phyloP scores from a whole-genome alignment of 2,113 vertebrate genomes.

The Prunella fulvescens region DNA sequence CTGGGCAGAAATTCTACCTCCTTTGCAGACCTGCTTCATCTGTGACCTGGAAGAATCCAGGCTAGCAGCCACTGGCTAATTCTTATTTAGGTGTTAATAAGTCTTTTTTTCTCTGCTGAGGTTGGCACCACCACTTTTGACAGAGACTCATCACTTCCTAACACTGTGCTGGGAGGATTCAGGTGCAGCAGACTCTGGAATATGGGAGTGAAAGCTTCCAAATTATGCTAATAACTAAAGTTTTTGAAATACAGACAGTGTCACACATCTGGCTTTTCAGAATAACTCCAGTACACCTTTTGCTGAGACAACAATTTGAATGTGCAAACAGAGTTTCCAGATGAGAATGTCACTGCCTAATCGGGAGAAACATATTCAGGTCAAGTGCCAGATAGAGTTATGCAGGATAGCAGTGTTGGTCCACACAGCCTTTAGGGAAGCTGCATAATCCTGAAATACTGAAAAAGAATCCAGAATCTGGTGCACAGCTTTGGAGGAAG shows the following conservation, averaged over 20 bases:
- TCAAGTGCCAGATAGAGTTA: conserved; percentile 71
- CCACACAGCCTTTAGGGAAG: conserved; percentile 54
- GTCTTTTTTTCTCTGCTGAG: background rate
- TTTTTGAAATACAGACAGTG: background rate
- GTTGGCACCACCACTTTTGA: background rate
- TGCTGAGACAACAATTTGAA: conserved; percentile 32
- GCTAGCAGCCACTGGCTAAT: background rate
- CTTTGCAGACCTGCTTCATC: background rate
- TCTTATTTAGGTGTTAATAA: background rate
- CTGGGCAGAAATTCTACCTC: background rate
- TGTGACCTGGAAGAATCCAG: background rate
- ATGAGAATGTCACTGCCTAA: conserved; percentile 73
- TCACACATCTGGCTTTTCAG: background rate
- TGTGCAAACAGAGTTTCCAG: conserved; percentile 27
- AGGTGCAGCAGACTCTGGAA: background rate
- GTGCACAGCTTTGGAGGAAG: background rate
- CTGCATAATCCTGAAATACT: background rate
- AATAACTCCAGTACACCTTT: conserved; percentile 23
- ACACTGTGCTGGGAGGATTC: background rate
- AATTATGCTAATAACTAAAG: background rate
- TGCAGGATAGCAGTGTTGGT: conserved; percentile 15
- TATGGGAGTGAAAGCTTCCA: background rate
- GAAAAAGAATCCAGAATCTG: background rate
- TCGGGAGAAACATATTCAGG: conserved; percentile 72
- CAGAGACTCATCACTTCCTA: background rate